Conservation (phyloP, 92 coral and sea anemone species). For the Porites cylindrica region DNA sequence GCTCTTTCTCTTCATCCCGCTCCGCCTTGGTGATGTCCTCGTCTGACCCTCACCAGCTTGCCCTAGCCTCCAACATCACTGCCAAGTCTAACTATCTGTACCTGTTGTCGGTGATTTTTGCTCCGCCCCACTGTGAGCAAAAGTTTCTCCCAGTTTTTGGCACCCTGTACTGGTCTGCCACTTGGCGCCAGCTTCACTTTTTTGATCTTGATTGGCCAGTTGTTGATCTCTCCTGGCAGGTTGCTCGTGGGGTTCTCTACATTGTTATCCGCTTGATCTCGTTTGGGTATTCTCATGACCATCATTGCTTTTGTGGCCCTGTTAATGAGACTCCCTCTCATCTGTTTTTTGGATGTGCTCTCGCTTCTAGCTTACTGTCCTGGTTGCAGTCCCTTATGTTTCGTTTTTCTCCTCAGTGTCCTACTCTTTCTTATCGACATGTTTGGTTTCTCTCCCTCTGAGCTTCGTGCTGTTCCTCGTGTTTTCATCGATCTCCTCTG, state of each 20-base stretch:
- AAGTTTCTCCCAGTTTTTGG: constrained; percentile 2
- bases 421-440: not conserved
- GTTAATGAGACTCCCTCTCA: not conserved
- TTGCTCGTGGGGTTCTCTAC: constrained; percentile 21
- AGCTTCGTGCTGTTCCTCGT: constrained; percentile 10
- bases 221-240: constrained; percentile 6
- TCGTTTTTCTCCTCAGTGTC: constrained; percentile 1
- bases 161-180: not conserved
- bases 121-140: not conserved
- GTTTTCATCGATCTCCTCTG: constrained; percentile 25
- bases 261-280: too few relatives aligned
- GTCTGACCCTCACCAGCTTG: too few relatives aligned
- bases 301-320: too few relatives aligned
- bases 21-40: too few relatives aligned
- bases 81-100: too few relatives aligned
- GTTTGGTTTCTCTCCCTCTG: not conserved
- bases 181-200: not conserved
- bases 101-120: too few relatives aligned
- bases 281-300: too few relatives aligned
- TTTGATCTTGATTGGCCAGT: not conserved
- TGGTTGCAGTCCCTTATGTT: not conserved
- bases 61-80: too few relatives aligned
- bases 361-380: not conserved
- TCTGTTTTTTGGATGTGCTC: not conserved
- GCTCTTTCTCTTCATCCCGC: too few relatives aligned